These are phyloP conservation scores for Macropus fuliginosus DNA, from an alignment of 2,797 vertebrate genomes.

Conservation along the genomic window DNA sequence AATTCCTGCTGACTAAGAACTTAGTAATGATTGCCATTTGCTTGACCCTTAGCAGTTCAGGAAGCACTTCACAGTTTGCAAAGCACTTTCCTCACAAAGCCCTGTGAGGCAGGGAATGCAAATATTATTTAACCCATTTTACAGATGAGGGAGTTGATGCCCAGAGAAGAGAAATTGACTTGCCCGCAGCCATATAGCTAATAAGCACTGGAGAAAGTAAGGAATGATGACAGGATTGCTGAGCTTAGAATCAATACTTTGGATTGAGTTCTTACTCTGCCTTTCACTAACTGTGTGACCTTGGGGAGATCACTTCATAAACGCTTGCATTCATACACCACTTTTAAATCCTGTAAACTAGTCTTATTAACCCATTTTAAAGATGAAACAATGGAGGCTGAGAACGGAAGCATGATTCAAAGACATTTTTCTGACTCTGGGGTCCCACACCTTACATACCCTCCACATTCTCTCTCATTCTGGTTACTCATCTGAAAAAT, in stretches of 20 bases:
- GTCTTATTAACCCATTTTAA: background rate
- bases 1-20: background rate
- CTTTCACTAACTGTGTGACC: background rate
- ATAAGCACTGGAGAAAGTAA: background rate
- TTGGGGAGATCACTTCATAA: background rate
- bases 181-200: background rate
- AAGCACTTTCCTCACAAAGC: background rate
- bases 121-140: background rate
- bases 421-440: background rate
- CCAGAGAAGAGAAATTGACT: background rate
- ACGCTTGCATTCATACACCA: background rate
- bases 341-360: background rate
- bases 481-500: background rate
- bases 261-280: background rate
- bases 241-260: background rate
- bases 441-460: background rate
- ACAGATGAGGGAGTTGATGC: background rate
- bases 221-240: background rate
- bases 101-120: background rate
- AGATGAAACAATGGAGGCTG: background rate
- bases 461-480: background rate
- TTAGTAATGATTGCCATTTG: background rate
- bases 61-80: background rate
- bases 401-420: background rate
- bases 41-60: background rate